Conservation (phyloP, 2,113 vertebrate species). For the Sula dactylatra region DNA sequence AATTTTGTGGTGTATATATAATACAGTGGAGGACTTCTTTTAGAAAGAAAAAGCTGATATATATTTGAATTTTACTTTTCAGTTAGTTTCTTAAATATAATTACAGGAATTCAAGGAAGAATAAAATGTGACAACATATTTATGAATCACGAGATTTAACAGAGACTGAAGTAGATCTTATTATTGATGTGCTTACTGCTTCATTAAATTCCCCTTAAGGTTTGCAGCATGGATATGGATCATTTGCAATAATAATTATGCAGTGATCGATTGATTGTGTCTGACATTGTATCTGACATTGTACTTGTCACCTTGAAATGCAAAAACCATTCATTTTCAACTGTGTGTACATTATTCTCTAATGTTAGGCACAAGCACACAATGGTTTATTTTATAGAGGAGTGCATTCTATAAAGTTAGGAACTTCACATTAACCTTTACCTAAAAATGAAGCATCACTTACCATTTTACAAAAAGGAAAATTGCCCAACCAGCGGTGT, state of each 20-base stretch:
- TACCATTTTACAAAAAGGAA: slow-evolving; percentile 60
- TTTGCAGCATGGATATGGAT: slow-evolving; percentile 81
- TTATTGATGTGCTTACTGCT: slow-evolving; percentile 84
- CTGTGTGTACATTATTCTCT: slow-evolving; percentile 57
- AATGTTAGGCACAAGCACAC: slow-evolving; percentile 42
- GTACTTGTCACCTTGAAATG: slow-evolving; percentile 84
- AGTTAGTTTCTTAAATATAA: slow-evolving; percentile 30
- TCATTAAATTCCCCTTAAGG: slow-evolving; percentile 84
- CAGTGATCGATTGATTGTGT: slow-evolving; percentile 85
- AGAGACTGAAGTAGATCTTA: slow-evolving; percentile 75
- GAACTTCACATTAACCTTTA: slow-evolving; percentile 68
- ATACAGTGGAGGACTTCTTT: not conserved
- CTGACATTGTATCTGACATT: slow-evolving; percentile 83
- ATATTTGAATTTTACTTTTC: slow-evolving; percentile 19
- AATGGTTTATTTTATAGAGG: slow-evolving; percentile 62
- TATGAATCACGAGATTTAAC: slow-evolving; percentile 76
- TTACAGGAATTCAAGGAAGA: slow-evolving; percentile 58
- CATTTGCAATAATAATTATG: slow-evolving; percentile 89
- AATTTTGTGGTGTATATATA: not conserved
- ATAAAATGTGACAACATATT: slow-evolving; percentile 71
- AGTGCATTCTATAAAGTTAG: slow-evolving; percentile 62
- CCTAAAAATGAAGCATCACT: slow-evolving; percentile 68
- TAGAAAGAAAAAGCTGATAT: not conserved
- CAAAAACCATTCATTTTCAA: slow-evolving; percentile 77
- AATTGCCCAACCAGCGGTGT: slow-evolving; percentile 55